Base-by-base conservation (phyloP, 2,797 vertebrate genomes). In the Perodicticus potto region DNA sequence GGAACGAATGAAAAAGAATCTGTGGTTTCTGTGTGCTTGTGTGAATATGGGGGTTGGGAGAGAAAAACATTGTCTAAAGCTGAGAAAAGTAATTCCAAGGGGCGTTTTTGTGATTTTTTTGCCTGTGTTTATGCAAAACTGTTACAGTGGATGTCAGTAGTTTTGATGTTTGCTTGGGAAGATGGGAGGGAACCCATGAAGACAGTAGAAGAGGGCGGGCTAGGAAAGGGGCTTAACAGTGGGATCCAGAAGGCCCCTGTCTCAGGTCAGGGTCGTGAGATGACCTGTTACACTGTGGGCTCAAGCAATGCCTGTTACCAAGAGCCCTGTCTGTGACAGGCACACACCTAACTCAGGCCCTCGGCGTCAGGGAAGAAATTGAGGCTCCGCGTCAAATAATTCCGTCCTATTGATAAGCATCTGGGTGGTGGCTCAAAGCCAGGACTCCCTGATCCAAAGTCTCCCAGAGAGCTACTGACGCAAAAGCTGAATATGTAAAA, bases 1-100 rank as follows among this genome's bases (percentile, higher is more conserved):
- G 23, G 65, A 93, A 72, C 4, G 59, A 83, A 23, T 49, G 63
- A 72, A 72, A 87, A 87, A 96, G 40, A 93, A 70, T 67, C 23
- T 86, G 0, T n/a, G 63, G 1, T 25, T 53, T 23, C 5, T 37
- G 78, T 45, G 25, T 59, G 27, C 45, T 7, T 10, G 5, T 70
- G 29, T 27, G 45, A 53, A 7, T 23, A 11, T 55, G 49, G 61
- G 8, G 43, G 32, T 37, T 12, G 63, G 25, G 40, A 13, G 29
- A 70, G 57, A 37, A 23, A 22, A 88, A 8, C 23, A 53, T 13
- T 37, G 55, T 85, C 37, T 80, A 70, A 87, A 45, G n/a, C 45
- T 0, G 17, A 94, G 61, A 86, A 91, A 82, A 93, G 32, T 86
- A 27, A 88, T 92, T 82, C 63, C 20, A 55, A n/a, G 17, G 37